Conservation (phyloP, 2,797 vertebrate genomes). For the Chrosomus eos region DNA sequence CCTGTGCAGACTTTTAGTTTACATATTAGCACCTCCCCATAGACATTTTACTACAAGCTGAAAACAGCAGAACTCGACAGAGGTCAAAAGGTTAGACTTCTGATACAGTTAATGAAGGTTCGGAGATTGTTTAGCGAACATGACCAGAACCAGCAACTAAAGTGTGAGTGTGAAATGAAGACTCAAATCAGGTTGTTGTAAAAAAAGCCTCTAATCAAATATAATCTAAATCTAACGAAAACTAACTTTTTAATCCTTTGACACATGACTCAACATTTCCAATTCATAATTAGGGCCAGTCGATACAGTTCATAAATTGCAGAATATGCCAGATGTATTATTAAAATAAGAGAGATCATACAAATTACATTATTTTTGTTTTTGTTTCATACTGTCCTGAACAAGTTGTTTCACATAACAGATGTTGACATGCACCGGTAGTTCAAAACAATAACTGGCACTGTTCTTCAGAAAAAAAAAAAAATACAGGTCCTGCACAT, state of each 20-base stretch:
- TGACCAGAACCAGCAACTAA: not conserved
- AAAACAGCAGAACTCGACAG: slow-evolving; percentile 10
- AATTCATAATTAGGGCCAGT: not conserved
- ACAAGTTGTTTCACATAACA: too few relatives aligned
- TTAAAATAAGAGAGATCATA: too few relatives aligned
- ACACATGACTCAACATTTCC: not conserved
- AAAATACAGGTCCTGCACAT: too few relatives aligned
- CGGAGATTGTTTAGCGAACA: not conserved
- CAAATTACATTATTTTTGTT: too few relatives aligned
- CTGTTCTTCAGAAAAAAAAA: too few relatives aligned
- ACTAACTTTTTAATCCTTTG: not conserved
- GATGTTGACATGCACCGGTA: too few relatives aligned
- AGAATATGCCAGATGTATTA: too few relatives aligned
- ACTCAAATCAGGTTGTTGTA: too few relatives aligned
- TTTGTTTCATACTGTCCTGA: too few relatives aligned
- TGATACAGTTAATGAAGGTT: not conserved
- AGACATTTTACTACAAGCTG: slow-evolving; percentile 41
- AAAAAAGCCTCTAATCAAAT: too few relatives aligned
- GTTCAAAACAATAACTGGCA: too few relatives aligned
- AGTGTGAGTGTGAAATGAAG: not conserved
- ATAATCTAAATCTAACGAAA: not conserved
- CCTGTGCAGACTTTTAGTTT: slow-evolving; percentile 24
- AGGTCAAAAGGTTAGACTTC: not conserved
- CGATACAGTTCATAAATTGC: too few relatives aligned
- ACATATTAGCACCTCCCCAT: slow-evolving; percentile 23